A percentile compares a stretch with the other conserved stretches of the same genome.
Conservation (phyloP, 2,888 invertebrate species). For the Disparrhopalites patrizii region DNA sequence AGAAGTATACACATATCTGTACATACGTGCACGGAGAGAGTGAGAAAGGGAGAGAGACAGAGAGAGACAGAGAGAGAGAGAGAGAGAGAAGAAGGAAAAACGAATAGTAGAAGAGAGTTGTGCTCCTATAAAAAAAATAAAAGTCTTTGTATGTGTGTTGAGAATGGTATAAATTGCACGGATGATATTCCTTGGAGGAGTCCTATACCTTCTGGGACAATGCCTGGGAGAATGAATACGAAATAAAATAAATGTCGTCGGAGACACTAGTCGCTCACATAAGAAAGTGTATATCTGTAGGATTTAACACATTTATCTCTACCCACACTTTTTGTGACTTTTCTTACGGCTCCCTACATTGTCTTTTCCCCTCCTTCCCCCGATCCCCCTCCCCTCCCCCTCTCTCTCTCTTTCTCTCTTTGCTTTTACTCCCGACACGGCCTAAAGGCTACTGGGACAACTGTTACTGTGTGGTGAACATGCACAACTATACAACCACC, state of each 20-base stretch:
- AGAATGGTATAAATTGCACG: not conserved
- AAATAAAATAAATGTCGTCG: slow-evolving; percentile 22
- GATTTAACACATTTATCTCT: no score
- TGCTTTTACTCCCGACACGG: not conserved
- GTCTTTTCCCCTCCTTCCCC: no score
- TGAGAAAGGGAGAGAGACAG: not conserved
- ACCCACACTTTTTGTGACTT: no score
- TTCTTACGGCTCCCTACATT: no score
- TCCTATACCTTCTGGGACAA: no score
- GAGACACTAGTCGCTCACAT: slow-evolving; percentile 18
- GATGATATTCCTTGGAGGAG: not conserved
- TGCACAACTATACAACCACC: no score
- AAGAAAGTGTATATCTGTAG: not conserved
- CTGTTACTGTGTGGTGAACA: no score
- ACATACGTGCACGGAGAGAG: not conserved
- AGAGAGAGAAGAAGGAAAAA: not conserved
- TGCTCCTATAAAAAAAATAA: not conserved
- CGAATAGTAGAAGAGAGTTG: not conserved
- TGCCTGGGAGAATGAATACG: slow-evolving; percentile 16
- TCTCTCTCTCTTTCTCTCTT: no score
- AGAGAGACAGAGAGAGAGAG: not conserved
- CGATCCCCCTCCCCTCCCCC: not conserved
- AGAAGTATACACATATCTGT: not conserved
- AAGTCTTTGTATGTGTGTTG: not conserved
- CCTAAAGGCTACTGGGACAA: slow-evolving; percentile 1